phyloP scores from a whole-genome alignment of 2,113 vertebrate species.

The Sander lucioperca region DNA sequence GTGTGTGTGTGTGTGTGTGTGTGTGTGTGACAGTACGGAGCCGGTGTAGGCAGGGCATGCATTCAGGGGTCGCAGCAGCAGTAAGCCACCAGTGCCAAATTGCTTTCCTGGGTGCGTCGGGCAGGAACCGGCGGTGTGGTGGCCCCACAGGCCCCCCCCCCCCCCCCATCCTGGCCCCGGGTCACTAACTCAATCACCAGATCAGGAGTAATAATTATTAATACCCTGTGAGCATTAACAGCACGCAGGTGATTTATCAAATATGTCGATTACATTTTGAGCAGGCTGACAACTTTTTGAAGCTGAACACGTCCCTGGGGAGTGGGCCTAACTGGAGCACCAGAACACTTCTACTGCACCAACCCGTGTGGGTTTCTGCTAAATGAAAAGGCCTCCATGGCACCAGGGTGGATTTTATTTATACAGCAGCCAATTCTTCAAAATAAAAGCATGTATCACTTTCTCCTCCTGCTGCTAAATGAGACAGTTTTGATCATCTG shows the following conservation, averaged over 20 bases:
- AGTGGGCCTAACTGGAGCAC: constrained; percentile 16
- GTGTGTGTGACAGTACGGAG: constrained; percentile 68
- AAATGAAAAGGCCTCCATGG: constrained; percentile 25
- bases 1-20: constrained; percentile 56
- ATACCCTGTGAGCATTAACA: constrained; percentile 81
- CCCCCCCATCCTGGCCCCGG: constrained; percentile 54
- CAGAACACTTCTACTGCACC: neutral
- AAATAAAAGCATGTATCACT: neutral
- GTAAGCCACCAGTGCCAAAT: constrained; percentile 72
- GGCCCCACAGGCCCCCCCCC: neutral
- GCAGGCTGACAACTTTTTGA: constrained; percentile 71
- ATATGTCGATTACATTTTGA: constrained; percentile 81
- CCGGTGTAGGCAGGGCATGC: constrained; percentile 58
- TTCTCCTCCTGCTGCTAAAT: neutral
- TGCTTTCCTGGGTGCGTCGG: constrained; percentile 74
- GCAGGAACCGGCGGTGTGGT: constrained; percentile 14
- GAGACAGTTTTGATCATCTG: neutral
- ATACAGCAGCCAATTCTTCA: neutral
- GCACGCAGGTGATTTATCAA: constrained; percentile 84
- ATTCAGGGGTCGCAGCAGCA: constrained; percentile 72
- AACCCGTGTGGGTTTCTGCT: constrained; percentile 13
- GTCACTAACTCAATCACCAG: constrained; percentile 85
- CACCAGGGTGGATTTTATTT: neutral
- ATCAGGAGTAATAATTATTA: constrained; percentile 84
- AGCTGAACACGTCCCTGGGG: constrained; percentile 42